Evolutionary conservation across 2,888 invertebrate species (phyloP), one percentile per base, ranked within the genome.

Genomic region (Perizoma affinitatum): DNA sequence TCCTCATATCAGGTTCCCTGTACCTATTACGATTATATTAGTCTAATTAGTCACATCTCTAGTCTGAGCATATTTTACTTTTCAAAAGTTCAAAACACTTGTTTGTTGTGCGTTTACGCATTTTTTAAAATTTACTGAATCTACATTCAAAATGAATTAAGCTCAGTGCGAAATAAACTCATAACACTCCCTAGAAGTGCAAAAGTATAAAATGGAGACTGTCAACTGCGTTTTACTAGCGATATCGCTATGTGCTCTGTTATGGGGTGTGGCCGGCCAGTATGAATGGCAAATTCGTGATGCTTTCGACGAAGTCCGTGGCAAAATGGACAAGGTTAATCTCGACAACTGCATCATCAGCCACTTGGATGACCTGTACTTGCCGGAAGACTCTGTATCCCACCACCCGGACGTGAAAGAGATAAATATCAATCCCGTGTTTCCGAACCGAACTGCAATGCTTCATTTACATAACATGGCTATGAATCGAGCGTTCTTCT

Each of bases 381-480:
- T 99, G 61, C 96, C 97, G 0, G 94, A 95, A 53, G 97, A 97
- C 69, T 93, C 97, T 0, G 96, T 99, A 0, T 97, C 98, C 0
- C 98, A 98, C 81, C 93, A 96, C 67, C 98, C 98, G 0, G 97
- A 98, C 76, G 97, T 98, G 63, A 98, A 98, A 85, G 97, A 98
- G 79, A 95, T 98, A 65, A 97, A 98, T 77, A 97, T 98, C 56
- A 98, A 98, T 91, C 97, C 98, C 7, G 95, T 98, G 53, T 98
- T 97, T 77, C 98, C 98, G 0, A 99, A 99, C 89, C 94, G 99
- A 75, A 98, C 99, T 0, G 97, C 97, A 34, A 87, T 99, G 73
- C 90, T 98, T 58, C 98, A 99, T 90, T 90, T 98, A 61, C 98
- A 99, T 84, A 99, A 99, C 84, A 96, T 98, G 95, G 99, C 98